Conservation (phyloP, 2,888 invertebrate species). For the Pyrochroa serraticornis region DNA sequence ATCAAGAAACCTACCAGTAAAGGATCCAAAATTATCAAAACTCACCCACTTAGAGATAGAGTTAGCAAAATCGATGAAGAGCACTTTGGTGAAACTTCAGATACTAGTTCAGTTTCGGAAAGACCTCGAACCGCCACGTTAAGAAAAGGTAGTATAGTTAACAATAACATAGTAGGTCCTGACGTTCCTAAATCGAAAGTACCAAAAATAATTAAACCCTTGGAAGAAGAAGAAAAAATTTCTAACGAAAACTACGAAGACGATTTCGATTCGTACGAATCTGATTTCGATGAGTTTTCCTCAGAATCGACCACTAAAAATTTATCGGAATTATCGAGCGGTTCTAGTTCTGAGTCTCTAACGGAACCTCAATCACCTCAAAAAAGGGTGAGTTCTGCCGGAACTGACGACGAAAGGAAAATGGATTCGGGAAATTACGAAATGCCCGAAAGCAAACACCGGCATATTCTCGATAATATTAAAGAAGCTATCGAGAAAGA, state of each 20-base stretch:
- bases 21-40: slow-evolving; percentile 1
- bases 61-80: slow-evolving; percentile 8
- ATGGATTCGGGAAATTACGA: slow-evolving; percentile 68
- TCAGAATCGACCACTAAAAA: slow-evolving; percentile 36
- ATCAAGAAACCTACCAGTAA: neutral
- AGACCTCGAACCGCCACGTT: slow-evolving; percentile 56
- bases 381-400: slow-evolving; percentile 39
- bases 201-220: slow-evolving; percentile 12
- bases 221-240: slow-evolving; percentile 21
- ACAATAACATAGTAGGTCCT: slow-evolving; percentile 52
- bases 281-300: slow-evolving; percentile 61
- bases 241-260: slow-evolving; percentile 55
- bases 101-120: slow-evolving; percentile 42
- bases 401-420: slow-evolving; percentile 61
- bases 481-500: slow-evolving; percentile 57
- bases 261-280: slow-evolving; percentile 65
- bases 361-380: slow-evolving; percentile 15
- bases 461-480: slow-evolving; percentile 55
- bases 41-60: slow-evolving; percentile 20
- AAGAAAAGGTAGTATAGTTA: slow-evolving; percentile 51
- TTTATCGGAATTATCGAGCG: slow-evolving; percentile 16
- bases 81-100: slow-evolving; percentile 29
- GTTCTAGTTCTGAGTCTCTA: slow-evolving; percentile 8
- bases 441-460: slow-evolving; percentile 52
- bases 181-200: slow-evolving; percentile 37